Evolutionary conservation across 2,113 vertebrate genomes (phyloP).

Genomic region (Oreochromis niloticus): DNA sequence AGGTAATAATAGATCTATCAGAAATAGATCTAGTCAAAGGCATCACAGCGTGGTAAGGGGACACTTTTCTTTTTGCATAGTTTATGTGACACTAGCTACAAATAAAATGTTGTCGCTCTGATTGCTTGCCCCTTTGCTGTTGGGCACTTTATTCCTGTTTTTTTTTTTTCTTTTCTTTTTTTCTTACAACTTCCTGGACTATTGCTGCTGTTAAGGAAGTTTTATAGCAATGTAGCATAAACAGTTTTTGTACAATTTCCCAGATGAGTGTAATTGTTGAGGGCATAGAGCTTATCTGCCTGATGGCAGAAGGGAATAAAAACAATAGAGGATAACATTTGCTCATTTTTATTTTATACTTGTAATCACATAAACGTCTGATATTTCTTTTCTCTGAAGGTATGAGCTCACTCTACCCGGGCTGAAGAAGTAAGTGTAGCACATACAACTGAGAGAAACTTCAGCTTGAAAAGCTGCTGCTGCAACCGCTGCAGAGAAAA

Average conservation of each 20-base stretch:
- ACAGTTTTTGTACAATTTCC: neutral
- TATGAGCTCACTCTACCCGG: conserved; percentile 69
- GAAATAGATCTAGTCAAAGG: conserved; percentile 81
- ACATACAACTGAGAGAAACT: neutral
- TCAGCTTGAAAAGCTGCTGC: neutral
- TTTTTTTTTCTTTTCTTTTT: neutral
- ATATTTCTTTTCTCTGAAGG: conserved; percentile 37
- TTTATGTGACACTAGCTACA: neutral
- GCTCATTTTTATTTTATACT: neutral
- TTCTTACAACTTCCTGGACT: accelerated
- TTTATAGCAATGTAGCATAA: neutral
- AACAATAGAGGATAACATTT: neutral
- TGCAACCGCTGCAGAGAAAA: neutral
- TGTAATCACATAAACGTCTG: neutral
- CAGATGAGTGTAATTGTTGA: neutral
- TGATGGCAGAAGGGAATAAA: neutral
- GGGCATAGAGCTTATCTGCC: accelerated
- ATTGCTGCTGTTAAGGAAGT: neutral
- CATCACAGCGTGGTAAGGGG: conserved; percentile 80
- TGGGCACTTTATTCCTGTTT: neutral
- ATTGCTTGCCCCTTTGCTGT: neutral
- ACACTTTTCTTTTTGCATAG: neutral
- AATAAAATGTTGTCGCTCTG: neutral
- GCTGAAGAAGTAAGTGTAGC: conserved; percentile 48
- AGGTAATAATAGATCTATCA: conserved; percentile 86